Evolutionary conservation across 2,888 invertebrate genomes (phyloP).

Genomic region (Gastracanthus pulcherrimus): DNA sequence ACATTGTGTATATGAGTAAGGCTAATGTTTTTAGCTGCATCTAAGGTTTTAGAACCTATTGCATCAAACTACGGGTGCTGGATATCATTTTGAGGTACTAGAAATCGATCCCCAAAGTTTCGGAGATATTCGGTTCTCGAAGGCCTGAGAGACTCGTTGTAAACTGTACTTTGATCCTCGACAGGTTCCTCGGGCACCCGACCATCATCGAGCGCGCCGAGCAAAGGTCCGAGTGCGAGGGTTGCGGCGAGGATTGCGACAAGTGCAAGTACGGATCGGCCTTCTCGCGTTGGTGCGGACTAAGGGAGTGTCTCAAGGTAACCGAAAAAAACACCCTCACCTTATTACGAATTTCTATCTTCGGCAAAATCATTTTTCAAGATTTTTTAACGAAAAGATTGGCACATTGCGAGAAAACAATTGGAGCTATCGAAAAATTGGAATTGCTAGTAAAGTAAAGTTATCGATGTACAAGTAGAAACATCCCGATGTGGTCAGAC

Average conservation of each 20-base stretch:
- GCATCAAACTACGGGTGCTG: no score
- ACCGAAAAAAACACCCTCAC: no score
- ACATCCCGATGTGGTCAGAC: background rate
- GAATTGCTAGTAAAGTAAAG: background rate
- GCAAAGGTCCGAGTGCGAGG: conserved; percentile 61
- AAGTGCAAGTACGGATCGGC: conserved; percentile 66
- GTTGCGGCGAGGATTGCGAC: conserved; percentile 67
- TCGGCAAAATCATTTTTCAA: background rate
- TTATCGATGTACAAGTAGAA: background rate
- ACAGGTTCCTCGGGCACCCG: conserved; percentile 64
- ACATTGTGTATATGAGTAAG: no score
- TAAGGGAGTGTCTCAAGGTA: conserved; percentile 68
- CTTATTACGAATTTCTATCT: background rate
- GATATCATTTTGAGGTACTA: no score
- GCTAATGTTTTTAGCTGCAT: no score
- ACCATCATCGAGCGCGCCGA: conserved; percentile 63
- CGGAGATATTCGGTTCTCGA: no score
- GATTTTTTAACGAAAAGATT: background rate
- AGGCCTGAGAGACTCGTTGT: no score
- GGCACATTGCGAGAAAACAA: background rate
- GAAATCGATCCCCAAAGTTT: no score
- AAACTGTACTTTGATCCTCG: no score
- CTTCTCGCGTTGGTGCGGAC: conserved; percentile 64
- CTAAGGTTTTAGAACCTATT: no score
- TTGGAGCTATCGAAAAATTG: background rate